Percentiles rank a stretch among this genome's conserved stretches.
phyloP scores from a whole-genome alignment of 2,888 invertebrate species.

The Endotricha flammealis region DNA sequence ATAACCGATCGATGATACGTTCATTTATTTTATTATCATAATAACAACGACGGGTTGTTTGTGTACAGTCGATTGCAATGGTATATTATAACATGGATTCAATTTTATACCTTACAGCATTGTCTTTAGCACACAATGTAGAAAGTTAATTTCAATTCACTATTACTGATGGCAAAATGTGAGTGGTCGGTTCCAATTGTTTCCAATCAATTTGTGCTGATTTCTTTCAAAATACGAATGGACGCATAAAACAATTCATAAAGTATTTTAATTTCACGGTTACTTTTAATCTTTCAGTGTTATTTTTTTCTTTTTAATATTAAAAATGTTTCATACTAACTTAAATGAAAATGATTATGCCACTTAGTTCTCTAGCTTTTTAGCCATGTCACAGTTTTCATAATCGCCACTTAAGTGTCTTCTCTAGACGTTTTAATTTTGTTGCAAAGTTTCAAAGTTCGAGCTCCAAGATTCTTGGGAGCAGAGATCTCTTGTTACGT shows the following conservation, averaged over 20 bases:
- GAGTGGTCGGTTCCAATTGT: not conserved
- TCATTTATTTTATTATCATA: conserved; percentile 3
- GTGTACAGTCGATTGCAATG: not conserved
- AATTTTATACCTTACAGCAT: not conserved
- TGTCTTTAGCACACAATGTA: not conserved
- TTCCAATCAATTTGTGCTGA: not conserved
- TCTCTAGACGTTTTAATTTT: not conserved
- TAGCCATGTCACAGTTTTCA: not conserved
- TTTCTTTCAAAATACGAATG: too few relatives aligned
- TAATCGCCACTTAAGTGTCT: not conserved
- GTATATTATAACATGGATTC: not conserved
- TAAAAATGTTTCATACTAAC: too few relatives aligned
- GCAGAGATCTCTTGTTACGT: not conserved
- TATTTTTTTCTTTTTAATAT: too few relatives aligned
- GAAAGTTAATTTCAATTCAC: too few relatives aligned
- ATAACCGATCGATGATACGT: not conserved
- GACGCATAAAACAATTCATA: too few relatives aligned
- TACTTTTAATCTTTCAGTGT: too few relatives aligned
- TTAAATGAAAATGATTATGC: too few relatives aligned
- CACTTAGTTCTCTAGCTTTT: too few relatives aligned
- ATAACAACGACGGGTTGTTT: not conserved
- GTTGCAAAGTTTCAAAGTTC: not conserved
- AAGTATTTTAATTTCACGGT: too few relatives aligned
- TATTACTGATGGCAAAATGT: too few relatives aligned
- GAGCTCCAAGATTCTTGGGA: not conserved